Percentiles rank a stretch among this genome's conserved stretches.
phyloP scores from a whole-genome alignment of 1,140 invertebrate species.

The Epicauta chinensis region DNA sequence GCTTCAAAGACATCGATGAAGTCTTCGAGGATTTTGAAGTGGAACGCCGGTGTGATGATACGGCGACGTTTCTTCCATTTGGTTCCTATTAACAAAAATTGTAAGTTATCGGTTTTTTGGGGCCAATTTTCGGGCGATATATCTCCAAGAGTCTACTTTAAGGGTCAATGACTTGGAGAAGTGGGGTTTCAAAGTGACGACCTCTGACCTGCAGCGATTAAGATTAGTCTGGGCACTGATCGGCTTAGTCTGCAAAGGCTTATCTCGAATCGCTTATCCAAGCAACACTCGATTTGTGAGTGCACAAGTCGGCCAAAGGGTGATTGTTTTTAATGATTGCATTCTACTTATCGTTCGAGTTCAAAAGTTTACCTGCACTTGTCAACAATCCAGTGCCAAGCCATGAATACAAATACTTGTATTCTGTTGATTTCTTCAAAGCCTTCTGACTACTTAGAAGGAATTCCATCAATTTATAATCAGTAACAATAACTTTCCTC shows the following conservation, averaged over 20 bases:
- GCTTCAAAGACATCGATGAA: constrained; percentile 66
- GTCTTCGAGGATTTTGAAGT: constrained; percentile 72
- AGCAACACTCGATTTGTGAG: too few species aligned
- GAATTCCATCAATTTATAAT: constrained; percentile 8
- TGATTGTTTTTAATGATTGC: too few species aligned
- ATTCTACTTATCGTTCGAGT: too few species aligned
- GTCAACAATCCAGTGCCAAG: constrained; percentile 67
- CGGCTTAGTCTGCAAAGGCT: too few species aligned
- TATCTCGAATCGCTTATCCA: too few species aligned
- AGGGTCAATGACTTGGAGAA: too few species aligned
- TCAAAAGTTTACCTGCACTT: constrained; percentile 44
- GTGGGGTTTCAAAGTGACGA: too few species aligned
- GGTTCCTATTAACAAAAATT: background rate
- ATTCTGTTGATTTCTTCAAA: constrained; percentile 45
- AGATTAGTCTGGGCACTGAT: too few species aligned
- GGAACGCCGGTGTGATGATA: constrained; percentile 73
- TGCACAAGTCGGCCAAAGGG: too few species aligned
- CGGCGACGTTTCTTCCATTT: constrained; percentile 59
- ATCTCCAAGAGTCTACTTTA: too few species aligned
- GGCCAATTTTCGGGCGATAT: too few species aligned
- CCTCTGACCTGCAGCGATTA: too few species aligned
- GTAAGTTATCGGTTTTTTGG: background rate
- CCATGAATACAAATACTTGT: constrained; percentile 67
- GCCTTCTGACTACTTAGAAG: background rate
- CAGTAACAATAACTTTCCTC: background rate